Evolutionary conservation across 1,140 invertebrate genomes (phyloP), one percentile per base, ranked within the genome.

Genomic region (Orchestia grillus): DNA sequence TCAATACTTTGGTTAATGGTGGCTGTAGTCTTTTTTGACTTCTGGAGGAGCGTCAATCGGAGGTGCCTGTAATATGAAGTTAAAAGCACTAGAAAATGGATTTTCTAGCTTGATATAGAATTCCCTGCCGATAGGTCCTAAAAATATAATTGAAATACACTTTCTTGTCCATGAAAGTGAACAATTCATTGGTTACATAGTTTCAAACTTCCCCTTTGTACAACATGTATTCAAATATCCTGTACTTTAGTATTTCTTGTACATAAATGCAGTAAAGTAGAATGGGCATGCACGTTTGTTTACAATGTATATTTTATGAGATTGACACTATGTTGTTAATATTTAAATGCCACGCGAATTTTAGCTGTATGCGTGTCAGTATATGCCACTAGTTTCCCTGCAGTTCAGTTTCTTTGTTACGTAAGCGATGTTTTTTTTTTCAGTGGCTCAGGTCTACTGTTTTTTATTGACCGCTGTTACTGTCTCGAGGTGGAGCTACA

Each of bases 261-360:
- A 90, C n/a, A 90, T 90, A 90, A 44, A 42, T 42, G 36, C 41
- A 90, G 36, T 90, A 90, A 42, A 28, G 88, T 44, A 90, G 88
- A 41, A 44, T 43, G 16, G 36, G 88, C 43, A 90, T 44, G 88
- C 88, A 36, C 88, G 88, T 90, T 90, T 90, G 88, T 90, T 90
- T 90, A 42, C n/a, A 90, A 42, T 90, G 88, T 90, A 90, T 42
- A 90, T 90, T 90, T 90, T 43, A 90, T 90, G 88, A 90, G 43
- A 90, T 90, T 42, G 88, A 90, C 88, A 44, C 43, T 90, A 90
- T 90, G 88, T 90, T 90, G 88, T 90, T 90, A 44, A 90, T 90
- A 4, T 41, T 90, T 4, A 90, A 42, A 90, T 90, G 41, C 8
- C 43, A 36, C 43, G 43, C n/a, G 28, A 90, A 42, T 44, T 42